These are phyloP conservation scores for Triops longicaudatus DNA, from an alignment of 1,140 invertebrate species.

Conservation along the genomic window DNA sequence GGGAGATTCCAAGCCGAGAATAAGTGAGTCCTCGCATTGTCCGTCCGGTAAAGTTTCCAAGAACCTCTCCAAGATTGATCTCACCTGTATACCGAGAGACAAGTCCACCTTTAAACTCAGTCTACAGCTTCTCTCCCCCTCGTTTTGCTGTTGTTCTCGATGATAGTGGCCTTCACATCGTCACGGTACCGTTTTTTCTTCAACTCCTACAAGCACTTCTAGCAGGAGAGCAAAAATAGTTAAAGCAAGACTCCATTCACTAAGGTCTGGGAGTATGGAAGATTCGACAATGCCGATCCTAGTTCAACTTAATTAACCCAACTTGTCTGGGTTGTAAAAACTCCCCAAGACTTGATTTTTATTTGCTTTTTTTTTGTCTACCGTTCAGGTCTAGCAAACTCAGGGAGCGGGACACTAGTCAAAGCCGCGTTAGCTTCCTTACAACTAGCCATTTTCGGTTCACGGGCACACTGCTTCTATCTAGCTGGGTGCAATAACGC, in stretches of 20 bases:
- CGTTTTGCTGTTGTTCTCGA: background rate
- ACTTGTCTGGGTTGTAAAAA: background rate
- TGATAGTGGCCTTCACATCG: background rate
- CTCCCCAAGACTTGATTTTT: background rate
- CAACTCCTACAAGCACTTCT: background rate
- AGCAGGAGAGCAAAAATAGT: background rate
- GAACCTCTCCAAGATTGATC: conserved; percentile 7
- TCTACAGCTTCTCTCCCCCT: background rate
- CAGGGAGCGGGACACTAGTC: background rate
- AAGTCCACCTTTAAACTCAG: background rate
- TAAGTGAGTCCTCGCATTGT: background rate
- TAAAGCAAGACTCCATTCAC: background rate
- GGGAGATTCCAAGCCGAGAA: background rate
- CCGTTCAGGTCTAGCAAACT: too few relatives aligned
- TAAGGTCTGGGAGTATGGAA: background rate
- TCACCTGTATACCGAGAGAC: background rate
- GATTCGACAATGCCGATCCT: background rate
- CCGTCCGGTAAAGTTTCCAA: background rate
- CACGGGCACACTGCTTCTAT: background rate
- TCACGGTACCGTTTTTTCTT: background rate
- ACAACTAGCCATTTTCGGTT: background rate
- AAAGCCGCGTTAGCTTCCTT: background rate
- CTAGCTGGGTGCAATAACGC: background rate
- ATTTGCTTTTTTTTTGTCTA: too few relatives aligned
- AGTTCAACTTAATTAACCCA: background rate